Conservation (phyloP, 2,797 vertebrate genomes). For the Podarcis lilfordi region DNA sequence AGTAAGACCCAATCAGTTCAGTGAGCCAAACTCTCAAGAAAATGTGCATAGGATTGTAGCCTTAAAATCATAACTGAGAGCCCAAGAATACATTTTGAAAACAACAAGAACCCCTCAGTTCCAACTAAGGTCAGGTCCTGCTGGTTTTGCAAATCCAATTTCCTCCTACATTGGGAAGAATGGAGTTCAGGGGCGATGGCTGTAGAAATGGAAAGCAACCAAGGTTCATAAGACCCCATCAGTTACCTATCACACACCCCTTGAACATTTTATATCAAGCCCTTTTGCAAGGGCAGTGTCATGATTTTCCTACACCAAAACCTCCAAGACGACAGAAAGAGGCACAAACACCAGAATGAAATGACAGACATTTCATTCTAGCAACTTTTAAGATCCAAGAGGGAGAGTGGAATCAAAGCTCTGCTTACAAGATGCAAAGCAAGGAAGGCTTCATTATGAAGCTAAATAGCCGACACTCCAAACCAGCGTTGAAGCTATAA, state of each 20-base stretch:
- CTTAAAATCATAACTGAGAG: background rate
- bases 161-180: background rate
- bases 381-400: background rate
- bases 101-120: background rate
- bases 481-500: slow-evolving; percentile 1
- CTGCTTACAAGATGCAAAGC: background rate
- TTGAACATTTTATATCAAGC: background rate
- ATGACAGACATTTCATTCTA: background rate
- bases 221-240: background rate
- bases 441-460: slow-evolving; percentile 26
- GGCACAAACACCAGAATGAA: background rate
- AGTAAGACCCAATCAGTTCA: background rate
- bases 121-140: background rate
- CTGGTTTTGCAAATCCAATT: background rate
- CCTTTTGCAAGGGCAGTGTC: background rate
- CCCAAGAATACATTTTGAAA: background rate
- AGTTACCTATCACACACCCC: background rate
- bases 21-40: background rate
- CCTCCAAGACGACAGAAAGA: background rate
- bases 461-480: slow-evolving; percentile 32
- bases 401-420: background rate
- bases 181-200: background rate
- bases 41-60: background rate
- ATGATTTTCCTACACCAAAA: background rate
- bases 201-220: background rate